Percentiles rank a stretch among this genome's conserved stretches.
Conservation (phyloP, 2,888 invertebrate genomes). For the Zelleria hepariella region DNA sequence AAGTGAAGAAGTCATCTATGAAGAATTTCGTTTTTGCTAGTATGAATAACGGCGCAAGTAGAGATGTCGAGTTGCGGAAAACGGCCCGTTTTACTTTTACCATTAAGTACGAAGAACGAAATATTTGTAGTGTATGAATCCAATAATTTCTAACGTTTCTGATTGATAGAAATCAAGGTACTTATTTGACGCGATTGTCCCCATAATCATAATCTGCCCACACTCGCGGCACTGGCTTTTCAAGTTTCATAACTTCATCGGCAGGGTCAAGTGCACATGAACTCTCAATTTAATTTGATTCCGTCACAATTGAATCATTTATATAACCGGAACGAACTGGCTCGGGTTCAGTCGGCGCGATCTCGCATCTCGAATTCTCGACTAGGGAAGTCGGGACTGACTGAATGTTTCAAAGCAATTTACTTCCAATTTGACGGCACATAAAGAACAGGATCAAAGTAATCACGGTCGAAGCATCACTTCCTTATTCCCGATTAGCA, state of each 20-base stretch:
- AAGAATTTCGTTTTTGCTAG: too few relatives aligned
- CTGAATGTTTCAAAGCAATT: background rate
- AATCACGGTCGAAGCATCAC: background rate
- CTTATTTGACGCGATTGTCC: too few relatives aligned
- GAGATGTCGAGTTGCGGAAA: too few relatives aligned
- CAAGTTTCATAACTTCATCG: background rate
- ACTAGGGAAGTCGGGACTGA: background rate
- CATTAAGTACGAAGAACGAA: too few relatives aligned
- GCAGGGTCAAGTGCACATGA: background rate
- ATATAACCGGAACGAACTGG: background rate
- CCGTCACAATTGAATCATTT: background rate
- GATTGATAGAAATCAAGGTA: too few relatives aligned
- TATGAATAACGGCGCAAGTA: too few relatives aligned
- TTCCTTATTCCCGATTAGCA: background rate
- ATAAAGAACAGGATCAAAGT: background rate
- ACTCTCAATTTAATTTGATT: background rate
- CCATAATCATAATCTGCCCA: background rate
- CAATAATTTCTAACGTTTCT: too few relatives aligned
- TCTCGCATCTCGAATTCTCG: background rate
- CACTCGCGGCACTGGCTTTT: background rate
- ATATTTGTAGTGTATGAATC: too few relatives aligned
- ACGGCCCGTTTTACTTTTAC: too few relatives aligned
- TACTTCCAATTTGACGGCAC: background rate
- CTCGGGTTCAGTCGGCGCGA: background rate
- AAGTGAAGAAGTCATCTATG: too few relatives aligned